Conservation (phyloP, 2,113 vertebrate species). For the Balaenoptera acutorostrata region DNA sequence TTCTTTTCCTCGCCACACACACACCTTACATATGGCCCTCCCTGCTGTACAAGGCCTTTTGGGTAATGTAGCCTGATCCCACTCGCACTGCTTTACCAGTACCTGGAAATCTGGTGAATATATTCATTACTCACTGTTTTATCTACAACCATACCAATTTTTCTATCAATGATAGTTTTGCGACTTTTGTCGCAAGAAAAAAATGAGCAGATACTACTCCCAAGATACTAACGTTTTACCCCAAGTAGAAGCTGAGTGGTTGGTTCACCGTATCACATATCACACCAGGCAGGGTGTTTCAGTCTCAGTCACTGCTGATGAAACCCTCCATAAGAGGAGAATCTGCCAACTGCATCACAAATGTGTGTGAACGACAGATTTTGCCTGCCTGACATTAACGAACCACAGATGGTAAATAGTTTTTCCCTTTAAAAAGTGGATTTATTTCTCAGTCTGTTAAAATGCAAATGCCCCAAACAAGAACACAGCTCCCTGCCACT, state of each 20-base stretch:
- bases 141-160: not conserved
- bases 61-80: not conserved
- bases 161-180: not conserved
- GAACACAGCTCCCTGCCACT: not conserved
- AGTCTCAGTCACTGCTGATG: not conserved
- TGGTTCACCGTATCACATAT: not conserved
- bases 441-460: constrained; percentile 57
- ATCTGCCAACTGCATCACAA: constrained; percentile 40
- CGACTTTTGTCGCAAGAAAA: not conserved
- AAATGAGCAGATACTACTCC: not conserved
- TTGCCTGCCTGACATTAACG: constrained; percentile 31
- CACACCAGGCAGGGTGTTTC: not conserved
- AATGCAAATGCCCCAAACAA: constrained; percentile 44
- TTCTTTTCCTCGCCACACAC: not conserved
- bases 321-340: not conserved
- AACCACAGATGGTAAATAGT: constrained; percentile 42
- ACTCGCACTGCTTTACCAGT: not conserved
- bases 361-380: constrained; percentile 33
- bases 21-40: not conserved
- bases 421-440: constrained; percentile 44
- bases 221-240: not conserved
- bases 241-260: not conserved
- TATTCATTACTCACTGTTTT: not conserved
- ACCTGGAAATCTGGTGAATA: not conserved
- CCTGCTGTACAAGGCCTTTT: not conserved